phyloP scores from a whole-genome alignment of 1,140 invertebrate species.

The Coenobita brevimanus region DNA sequence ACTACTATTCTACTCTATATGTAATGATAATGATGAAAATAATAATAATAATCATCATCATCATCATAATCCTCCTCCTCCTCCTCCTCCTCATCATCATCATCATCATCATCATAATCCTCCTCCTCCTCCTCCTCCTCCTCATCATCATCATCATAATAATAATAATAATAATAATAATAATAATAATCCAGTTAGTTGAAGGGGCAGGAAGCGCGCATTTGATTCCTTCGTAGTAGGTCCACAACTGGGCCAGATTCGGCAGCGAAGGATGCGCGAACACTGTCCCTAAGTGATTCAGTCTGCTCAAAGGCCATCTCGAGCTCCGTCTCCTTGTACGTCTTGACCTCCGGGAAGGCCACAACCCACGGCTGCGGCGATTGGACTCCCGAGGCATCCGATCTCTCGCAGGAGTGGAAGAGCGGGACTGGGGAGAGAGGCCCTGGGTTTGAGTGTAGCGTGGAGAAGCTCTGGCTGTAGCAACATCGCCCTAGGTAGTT shows the following conservation, averaged over 20 bases:
- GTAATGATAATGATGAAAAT: background rate
- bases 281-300: constrained; percentile 32
- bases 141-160: too few species aligned
- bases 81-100: too few species aligned
- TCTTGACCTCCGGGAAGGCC: constrained; percentile 53
- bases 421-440: background rate
- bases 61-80: too few species aligned
- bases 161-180: too few species aligned
- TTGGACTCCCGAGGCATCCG: too few species aligned
- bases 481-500: constrained; percentile 45
- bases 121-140: too few species aligned
- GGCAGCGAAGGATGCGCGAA: constrained; percentile 1
- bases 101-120: too few species aligned
- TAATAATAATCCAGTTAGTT: too few species aligned
- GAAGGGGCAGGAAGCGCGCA: constrained; percentile 48
- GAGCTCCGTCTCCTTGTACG: constrained; percentile 43
- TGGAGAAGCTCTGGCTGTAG: constrained; percentile 49
- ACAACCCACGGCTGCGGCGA: constrained; percentile 38
- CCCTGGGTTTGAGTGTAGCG: constrained; percentile 25
- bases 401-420: constrained; percentile 9
- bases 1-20: background rate
- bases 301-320: constrained; percentile 47
- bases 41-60: background rate
- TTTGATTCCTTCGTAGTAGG: constrained; percentile 10
- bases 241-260: constrained; percentile 2